phyloP scores from a whole-genome alignment of 2,888 invertebrate species.

The Amiota minor region DNA sequence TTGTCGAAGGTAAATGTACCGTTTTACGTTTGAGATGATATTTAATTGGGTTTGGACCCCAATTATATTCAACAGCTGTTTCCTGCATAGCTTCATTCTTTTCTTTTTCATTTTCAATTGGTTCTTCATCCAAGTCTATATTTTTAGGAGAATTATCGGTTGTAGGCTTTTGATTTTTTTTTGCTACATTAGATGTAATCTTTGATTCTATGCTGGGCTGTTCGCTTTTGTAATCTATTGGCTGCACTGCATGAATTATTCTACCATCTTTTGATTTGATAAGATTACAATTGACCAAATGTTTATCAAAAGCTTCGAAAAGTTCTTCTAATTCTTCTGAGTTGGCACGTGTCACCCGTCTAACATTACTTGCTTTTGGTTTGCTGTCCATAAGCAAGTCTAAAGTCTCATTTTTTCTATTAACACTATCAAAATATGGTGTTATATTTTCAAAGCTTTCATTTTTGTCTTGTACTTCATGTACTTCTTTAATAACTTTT shows the following conservation, averaged over 20 bases:
- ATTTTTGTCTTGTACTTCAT: not conserved
- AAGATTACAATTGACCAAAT: slow-evolving; percentile 62
- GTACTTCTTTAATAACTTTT: slow-evolving; percentile 16
- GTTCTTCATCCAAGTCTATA: slow-evolving; percentile 22
- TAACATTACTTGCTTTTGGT: slow-evolving; percentile 64
- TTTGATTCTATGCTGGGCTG: slow-evolving; percentile 52
- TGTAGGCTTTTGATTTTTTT: slow-evolving; percentile 61
- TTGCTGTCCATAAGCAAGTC: slow-evolving; percentile 67
- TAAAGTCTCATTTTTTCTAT: slow-evolving; percentile 63
- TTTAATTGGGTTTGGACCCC: slow-evolving; percentile 67
- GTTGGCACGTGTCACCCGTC: slow-evolving; percentile 66
- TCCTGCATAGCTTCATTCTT: not conserved
- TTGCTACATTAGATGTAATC: slow-evolving; percentile 61
- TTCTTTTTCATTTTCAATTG: slow-evolving; percentile 28
- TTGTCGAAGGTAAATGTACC: slow-evolving; percentile 68
- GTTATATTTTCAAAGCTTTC: too few species aligned
- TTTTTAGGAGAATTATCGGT: slow-evolving; percentile 41
- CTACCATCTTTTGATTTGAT: slow-evolving; percentile 58
- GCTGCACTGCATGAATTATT: slow-evolving; percentile 43
- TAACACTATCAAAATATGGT: slow-evolving; percentile 47
- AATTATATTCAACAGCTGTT: slow-evolving; percentile 52
- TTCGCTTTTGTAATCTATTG: slow-evolving; percentile 37
- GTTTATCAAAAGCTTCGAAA: slow-evolving; percentile 68
- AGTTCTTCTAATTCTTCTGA: slow-evolving; percentile 68
- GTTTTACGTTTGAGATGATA: slow-evolving; percentile 66